phyloP scores from a whole-genome alignment of 2,797 vertebrate genomes.

The Urocyon cinereoargenteus region DNA sequence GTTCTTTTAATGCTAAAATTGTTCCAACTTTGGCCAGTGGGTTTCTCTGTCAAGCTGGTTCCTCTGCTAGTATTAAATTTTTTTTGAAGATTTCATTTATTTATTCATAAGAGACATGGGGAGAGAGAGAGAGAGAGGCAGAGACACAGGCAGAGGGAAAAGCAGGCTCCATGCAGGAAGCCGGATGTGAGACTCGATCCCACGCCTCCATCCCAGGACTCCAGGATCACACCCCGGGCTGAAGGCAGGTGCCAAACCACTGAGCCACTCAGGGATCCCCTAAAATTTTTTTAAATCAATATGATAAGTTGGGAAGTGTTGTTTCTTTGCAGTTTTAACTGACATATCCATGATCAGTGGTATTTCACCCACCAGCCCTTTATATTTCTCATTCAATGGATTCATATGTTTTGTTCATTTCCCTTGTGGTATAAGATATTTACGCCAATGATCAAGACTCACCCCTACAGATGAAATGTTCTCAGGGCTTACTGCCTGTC shows the following conservation, averaged over 20 bases:
- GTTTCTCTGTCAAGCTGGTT: neutral
- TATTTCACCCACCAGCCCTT: neutral
- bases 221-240: too few species aligned
- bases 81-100: too few species aligned
- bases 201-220: too few species aligned
- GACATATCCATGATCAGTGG: neutral
- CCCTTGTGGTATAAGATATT: neutral
- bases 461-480: neutral
- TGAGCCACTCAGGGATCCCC: too few species aligned
- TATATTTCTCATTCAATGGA: neutral
- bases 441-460: neutral
- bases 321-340: slow-evolving; percentile 40
- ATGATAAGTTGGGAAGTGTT: neutral
- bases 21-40: neutral
- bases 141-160: too few species aligned
- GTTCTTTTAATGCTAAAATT: slow-evolving; percentile 26
- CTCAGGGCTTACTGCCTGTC: neutral
- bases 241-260: too few species aligned
- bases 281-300: neutral
- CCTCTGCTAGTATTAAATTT: neutral
- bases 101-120: too few species aligned
- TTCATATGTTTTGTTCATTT: neutral
- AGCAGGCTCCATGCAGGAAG: too few species aligned
- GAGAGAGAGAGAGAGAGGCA: too few species aligned
- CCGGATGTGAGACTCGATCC: too few species aligned